Percentiles rank a stretch among this genome's conserved stretches.
Evolutionary conservation across 2,888 invertebrate genomes (phyloP).

Genomic region (Microctonus hyperodae): DNA sequence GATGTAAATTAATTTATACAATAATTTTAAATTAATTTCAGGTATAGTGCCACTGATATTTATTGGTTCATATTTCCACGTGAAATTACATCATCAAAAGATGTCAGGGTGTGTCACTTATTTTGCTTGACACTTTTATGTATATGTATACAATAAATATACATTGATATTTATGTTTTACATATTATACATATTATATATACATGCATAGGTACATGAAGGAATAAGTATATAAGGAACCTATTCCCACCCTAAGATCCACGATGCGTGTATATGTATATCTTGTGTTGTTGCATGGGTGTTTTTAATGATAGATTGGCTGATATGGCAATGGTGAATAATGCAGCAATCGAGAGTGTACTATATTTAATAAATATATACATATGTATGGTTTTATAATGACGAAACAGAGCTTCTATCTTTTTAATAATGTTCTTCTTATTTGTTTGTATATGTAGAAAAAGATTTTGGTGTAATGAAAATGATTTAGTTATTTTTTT

Average conservation of each 20-base stretch:
- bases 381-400: conserved; percentile 1
- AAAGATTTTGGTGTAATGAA: too few species aligned
- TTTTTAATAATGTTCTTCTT: too few species aligned
- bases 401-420: conserved; percentile 37
- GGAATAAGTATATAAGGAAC: background rate
- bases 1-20: background rate
- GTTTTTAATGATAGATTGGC: conserved; percentile 40
- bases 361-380: background rate
- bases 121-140: conserved; percentile 8
- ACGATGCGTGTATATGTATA: background rate
- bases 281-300: conserved; percentile 28
- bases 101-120: conserved; percentile 26
- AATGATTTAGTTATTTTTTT: too few species aligned
- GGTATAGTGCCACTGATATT: background rate
- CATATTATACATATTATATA: too few species aligned
- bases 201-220: background rate
- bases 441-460: too few species aligned
- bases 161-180: background rate
- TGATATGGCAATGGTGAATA: conserved; percentile 36
- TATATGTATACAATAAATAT: background rate
- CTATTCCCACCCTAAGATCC: background rate
- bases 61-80: background rate
- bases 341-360: conserved; percentile 12
- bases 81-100: conserved; percentile 19
- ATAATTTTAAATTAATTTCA: conserved; percentile 15